These are phyloP conservation scores for Agrypnus murinus DNA, from an alignment of 2,888 invertebrate genomes.

Conservation along the genomic window DNA sequence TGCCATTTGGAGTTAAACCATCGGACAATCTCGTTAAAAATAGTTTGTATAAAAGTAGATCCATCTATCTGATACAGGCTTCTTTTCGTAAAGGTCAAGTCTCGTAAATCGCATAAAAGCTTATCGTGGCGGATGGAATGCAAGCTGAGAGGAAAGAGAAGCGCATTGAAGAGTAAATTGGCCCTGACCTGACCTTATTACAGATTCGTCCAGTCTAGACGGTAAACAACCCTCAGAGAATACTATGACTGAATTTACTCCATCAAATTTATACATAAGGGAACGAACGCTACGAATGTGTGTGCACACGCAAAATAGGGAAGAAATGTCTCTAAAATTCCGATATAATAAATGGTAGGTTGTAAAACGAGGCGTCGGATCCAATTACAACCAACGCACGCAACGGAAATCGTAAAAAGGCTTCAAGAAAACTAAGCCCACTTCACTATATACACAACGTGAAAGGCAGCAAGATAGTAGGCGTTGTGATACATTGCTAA, in stretches of 20 bases:
- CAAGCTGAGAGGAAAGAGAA: slow-evolving; percentile 1
- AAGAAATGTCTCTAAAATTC: slow-evolving; percentile 25
- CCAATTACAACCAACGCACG: slow-evolving; percentile 35
- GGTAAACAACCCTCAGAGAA: slow-evolving; percentile 40
- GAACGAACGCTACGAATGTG: slow-evolving; percentile 14
- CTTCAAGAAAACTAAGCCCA: slow-evolving; percentile 33
- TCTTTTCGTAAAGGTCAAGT: no score
- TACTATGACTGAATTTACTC: slow-evolving; percentile 28
- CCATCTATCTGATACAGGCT: no score
- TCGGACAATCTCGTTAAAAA: no score
- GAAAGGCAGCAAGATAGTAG: slow-evolving; percentile 18
- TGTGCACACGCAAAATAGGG: slow-evolving; percentile 28
- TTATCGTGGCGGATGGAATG: neutral
- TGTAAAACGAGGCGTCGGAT: slow-evolving; percentile 21
- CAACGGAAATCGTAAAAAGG: slow-evolving; percentile 33
- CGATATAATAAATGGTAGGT: slow-evolving; percentile 21
- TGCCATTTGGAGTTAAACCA: no score
- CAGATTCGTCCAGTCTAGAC: slow-evolving; percentile 55
- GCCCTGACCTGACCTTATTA: slow-evolving; percentile 55
- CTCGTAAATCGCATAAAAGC: no score
- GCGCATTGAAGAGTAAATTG: slow-evolving; percentile 35
- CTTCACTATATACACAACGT: slow-evolving; percentile 22
- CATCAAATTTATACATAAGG: slow-evolving; percentile 28
- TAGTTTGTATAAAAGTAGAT: no score
- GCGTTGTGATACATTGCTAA: slow-evolving; percentile 8